Evolutionary conservation across 2,113 vertebrate genomes (phyloP).

Genomic region (Sigmodon hispidus): DNA sequence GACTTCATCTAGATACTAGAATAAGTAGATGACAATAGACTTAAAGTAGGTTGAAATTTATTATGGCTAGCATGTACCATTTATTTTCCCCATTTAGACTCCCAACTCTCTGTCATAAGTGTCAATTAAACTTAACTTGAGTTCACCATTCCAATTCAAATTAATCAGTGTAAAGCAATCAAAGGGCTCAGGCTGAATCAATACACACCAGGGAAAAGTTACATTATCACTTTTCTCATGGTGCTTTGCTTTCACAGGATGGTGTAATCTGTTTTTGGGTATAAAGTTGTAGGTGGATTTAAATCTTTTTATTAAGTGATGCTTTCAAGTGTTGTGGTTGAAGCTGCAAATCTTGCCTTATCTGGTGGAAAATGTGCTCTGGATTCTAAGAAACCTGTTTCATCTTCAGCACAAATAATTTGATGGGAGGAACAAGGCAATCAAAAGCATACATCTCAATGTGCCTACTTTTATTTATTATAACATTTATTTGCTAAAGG

Average conservation of each 20-base stretch:
- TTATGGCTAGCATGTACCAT: not conserved
- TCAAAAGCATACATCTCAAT: conserved; percentile 57
- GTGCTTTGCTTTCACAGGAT: conserved; percentile 40
- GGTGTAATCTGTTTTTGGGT: conserved; percentile 46
- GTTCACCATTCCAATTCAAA: conserved; percentile 49
- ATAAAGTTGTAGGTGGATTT: conserved; percentile 69
- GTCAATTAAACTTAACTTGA: conserved; percentile 36
- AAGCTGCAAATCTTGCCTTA: conserved; percentile 54
- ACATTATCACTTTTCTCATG: conserved; percentile 52
- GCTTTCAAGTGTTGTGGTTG: conserved; percentile 40
- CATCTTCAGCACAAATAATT: conserved; percentile 37
- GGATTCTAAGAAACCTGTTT: conserved; percentile 41
- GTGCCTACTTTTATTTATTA: conserved; percentile 56
- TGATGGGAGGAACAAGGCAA: conserved; percentile 54
- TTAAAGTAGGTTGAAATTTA: conserved; percentile 13
- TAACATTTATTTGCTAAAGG: conserved; percentile 35
- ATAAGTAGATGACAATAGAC: conserved; percentile 30
- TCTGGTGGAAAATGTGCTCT: conserved; percentile 47
- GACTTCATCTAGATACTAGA: not conserved
- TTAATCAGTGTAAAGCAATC: conserved; percentile 13
- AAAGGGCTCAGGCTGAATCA: conserved; percentile 46
- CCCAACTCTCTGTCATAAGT: not conserved
- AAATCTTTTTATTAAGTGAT: conserved; percentile 61
- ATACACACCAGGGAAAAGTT: conserved; percentile 20
- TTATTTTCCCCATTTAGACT: conserved; percentile 17